Conservation (phyloP, 2,113 vertebrate genomes). For the Orthochromis malagaraziensis region DNA sequence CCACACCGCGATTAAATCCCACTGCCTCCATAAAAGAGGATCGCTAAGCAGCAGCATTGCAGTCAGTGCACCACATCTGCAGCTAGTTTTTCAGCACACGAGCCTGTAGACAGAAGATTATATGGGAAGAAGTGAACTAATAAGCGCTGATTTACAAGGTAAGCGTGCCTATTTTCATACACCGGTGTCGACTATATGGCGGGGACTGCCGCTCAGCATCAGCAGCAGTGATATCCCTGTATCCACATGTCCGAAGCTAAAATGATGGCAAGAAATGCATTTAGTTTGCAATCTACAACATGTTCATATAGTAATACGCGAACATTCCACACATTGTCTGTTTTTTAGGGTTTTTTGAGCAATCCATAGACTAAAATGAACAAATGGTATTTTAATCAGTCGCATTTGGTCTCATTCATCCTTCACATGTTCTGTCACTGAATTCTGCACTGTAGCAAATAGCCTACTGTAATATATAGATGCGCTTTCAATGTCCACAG, state of each 20-base stretch:
- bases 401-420: neutral
- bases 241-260: neutral
- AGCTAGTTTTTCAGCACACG: neutral
- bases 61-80: neutral
- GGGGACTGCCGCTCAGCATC: conserved; percentile 2
- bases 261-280: neutral
- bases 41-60: neutral
- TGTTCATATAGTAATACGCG: neutral
- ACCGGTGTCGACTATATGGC: neutral
- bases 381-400: neutral
- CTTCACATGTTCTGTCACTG: neutral
- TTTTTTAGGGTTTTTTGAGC: neutral
- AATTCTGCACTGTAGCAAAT: neutral
- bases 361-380: neutral
- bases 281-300: neutral
- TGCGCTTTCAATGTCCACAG: neutral
- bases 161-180: neutral
- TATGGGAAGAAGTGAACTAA: neutral
- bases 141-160: neutral
- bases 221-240: neutral
- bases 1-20: neutral
- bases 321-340: neutral
- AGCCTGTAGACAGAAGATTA: neutral
- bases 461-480: neutral
- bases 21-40: neutral